These are phyloP conservation scores for Dryoscopus gambensis DNA, from an alignment of 2,113 vertebrate species.

Conservation along the genomic window DNA sequence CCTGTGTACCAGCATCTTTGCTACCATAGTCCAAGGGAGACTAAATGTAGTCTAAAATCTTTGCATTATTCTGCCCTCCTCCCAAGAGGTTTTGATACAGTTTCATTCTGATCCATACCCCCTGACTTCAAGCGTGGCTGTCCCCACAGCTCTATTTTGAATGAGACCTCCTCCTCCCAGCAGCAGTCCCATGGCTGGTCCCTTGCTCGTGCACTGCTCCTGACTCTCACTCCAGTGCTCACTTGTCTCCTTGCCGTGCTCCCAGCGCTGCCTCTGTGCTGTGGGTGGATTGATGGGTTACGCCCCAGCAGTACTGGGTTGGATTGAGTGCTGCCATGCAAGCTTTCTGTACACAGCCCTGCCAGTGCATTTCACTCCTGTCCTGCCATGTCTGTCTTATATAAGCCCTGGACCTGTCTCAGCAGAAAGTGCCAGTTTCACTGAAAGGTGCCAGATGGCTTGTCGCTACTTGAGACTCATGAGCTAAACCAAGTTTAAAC, in stretches of 20 bases:
- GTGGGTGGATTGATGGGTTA: neutral
- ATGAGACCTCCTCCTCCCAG: neutral
- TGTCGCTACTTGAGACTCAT: neutral
- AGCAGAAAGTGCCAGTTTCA: neutral
- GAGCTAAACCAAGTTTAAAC: slow-evolving; percentile 8
- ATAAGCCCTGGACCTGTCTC: neutral
- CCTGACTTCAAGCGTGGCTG: neutral
- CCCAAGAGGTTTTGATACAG: neutral
- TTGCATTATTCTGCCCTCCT: neutral
- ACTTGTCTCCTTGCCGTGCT: neutral
- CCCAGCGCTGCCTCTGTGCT: neutral
- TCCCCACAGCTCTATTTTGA: neutral
- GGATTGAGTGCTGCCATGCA: neutral
- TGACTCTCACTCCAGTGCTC: neutral
- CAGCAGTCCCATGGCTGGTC: neutral
- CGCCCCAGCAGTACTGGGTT: rapidly evolving
- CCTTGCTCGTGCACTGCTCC: rapidly evolving
- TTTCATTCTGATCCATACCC: neutral
- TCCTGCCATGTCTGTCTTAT: neutral
- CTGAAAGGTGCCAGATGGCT: slow-evolving; percentile 12
- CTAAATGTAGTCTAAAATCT: neutral
- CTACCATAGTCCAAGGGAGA: neutral
- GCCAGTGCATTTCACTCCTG: neutral
- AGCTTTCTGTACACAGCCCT: neutral
- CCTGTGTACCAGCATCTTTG: neutral